Evolutionary conservation across 2,888 invertebrate species (phyloP).

Genomic region (Diloba caeruleocephala): DNA sequence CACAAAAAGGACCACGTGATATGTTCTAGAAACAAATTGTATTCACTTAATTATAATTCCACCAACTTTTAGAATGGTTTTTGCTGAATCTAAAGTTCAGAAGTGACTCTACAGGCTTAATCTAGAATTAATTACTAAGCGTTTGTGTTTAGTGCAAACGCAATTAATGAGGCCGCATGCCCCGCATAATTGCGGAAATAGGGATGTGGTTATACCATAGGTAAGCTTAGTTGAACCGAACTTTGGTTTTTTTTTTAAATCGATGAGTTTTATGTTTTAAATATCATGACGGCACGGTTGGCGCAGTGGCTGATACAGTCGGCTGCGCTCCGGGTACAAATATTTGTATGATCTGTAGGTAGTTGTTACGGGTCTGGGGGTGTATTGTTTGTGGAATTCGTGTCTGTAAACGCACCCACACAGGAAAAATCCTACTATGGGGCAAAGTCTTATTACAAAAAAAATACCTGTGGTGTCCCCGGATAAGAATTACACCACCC

Average conservation of each 20-base stretch:
- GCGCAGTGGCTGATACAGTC: too few relatives aligned
- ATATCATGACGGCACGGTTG: too few relatives aligned
- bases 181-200: constrained; percentile 61
- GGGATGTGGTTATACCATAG: constrained; percentile 29
- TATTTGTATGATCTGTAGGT: too few relatives aligned
- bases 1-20: not conserved
- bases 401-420: too few relatives aligned
- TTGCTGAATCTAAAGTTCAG: constrained; percentile 30
- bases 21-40: constrained; percentile 7
- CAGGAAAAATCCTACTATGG: too few relatives aligned
- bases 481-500: too few relatives aligned
- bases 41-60: constrained; percentile 24
- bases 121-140: constrained; percentile 73
- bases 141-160: constrained; percentile 73
- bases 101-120: constrained; percentile 57
- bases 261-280: not conserved
- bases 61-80: constrained; percentile 32
- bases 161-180: constrained; percentile 69
- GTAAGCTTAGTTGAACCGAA: constrained; percentile 6
- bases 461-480: too few relatives aligned
- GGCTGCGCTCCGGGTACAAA: too few relatives aligned
- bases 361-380: too few relatives aligned
- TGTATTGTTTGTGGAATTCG: too few relatives aligned
- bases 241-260: constrained; percentile 4
- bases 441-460: too few relatives aligned